Percentiles rank a stretch among this genome's conserved stretches.
Evolutionary conservation across 2,113 vertebrate species (phyloP).

Genomic region (Trachemys scripta): DNA sequence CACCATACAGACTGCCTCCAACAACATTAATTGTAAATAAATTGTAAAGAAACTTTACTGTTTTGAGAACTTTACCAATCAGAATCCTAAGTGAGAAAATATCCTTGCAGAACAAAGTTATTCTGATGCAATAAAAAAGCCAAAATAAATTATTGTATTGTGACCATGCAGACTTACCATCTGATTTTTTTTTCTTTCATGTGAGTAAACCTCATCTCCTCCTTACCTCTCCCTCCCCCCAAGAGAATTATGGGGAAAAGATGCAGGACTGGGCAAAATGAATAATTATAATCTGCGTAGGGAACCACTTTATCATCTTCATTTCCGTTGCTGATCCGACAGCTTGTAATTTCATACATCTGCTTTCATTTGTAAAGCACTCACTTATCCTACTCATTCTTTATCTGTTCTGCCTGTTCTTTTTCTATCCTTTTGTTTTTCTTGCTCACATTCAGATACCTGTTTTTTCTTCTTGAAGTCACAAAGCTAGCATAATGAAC

Average conservation of each 20-base stretch:
- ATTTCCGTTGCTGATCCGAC: conserved; percentile 92
- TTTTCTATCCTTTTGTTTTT: conserved; percentile 76
- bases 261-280: conserved; percentile 84
- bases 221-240: conserved; percentile 32
- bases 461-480: conserved; percentile 70
- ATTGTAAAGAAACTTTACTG: conserved; percentile 62
- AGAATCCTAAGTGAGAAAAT: conserved; percentile 78
- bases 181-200: conserved; percentile 60
- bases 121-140: conserved; percentile 65
- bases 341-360: conserved; percentile 97
- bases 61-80: conserved; percentile 81
- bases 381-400: conserved; percentile 85
- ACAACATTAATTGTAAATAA: conserved; percentile 54
- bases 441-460: conserved; percentile 73
- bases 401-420: conserved; percentile 77
- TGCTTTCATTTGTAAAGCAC: conserved; percentile 95
- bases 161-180: conserved; percentile 58
- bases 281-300: conserved; percentile 91
- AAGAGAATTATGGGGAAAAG: conserved; percentile 75
- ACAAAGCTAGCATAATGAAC: conserved; percentile 65
- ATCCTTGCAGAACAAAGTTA: conserved; percentile 79
- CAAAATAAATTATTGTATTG: conserved; percentile 62
- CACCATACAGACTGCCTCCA: conserved; percentile 54
- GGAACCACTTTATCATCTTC: conserved; percentile 92
- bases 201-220: conserved; percentile 66